Conservation (phyloP, 2,113 vertebrate genomes). For the Dipodomys stephensi region DNA sequence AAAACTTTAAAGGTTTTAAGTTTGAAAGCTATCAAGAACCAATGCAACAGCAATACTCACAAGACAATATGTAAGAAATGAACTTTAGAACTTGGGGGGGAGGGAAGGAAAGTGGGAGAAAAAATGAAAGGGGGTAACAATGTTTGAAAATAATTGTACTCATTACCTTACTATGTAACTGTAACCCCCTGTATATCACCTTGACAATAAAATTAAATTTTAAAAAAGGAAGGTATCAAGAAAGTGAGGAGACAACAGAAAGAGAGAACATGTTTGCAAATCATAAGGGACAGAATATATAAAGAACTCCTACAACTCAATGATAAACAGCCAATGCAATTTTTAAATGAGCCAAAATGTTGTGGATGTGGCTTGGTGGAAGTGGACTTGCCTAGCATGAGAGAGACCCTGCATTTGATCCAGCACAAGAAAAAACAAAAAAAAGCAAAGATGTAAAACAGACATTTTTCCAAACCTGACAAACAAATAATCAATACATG, state of each 20-base stretch:
- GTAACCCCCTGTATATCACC: too few species aligned
- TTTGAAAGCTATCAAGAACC: not conserved
- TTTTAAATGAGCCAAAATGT: not conserved
- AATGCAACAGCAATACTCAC: too few species aligned
- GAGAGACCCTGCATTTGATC: not conserved
- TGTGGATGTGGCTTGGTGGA: not conserved
- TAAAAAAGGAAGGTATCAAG: not conserved
- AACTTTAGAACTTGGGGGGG: too few species aligned
- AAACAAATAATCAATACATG: not conserved
- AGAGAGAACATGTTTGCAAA: constrained; percentile 6
- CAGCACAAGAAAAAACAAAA: not conserved
- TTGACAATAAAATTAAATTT: too few species aligned
- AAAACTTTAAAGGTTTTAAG: not conserved
- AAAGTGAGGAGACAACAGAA: not conserved
- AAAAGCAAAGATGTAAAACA: not conserved
- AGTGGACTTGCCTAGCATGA: not conserved
- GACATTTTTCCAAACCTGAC: not conserved
- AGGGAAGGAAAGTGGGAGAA: too few species aligned
- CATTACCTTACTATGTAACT: too few species aligned
- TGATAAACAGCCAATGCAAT: not conserved
- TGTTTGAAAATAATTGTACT: too few species aligned
- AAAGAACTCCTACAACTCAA: constrained; percentile 9
- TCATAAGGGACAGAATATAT: not conserved
- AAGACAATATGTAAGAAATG: too few species aligned
- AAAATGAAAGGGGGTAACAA: too few species aligned